Percentiles rank a stretch among this genome's conserved stretches.
Evolutionary conservation across 2,888 invertebrate genomes (phyloP).

Genomic region (Lumbricus terrestris): DNA sequence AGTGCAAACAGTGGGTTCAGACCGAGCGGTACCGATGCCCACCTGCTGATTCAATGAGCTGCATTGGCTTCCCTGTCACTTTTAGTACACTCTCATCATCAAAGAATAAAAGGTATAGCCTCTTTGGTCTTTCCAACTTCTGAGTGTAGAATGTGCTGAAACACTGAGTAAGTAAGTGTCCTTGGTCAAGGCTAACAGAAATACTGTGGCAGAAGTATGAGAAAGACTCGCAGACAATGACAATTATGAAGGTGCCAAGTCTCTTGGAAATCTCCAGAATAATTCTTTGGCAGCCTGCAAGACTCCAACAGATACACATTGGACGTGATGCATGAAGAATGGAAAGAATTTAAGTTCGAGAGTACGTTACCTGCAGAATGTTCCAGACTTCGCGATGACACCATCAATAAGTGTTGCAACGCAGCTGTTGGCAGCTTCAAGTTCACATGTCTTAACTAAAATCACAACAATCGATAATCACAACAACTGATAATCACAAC

Average conservation of each 20-base stretch:
- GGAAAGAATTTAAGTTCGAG: too few species aligned
- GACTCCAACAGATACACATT: too few species aligned
- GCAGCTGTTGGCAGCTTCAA: neutral
- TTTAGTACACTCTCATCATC: too few species aligned
- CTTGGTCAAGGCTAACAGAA: neutral
- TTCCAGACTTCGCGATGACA: neutral
- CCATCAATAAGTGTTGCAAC: neutral
- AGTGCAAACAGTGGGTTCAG: too few species aligned
- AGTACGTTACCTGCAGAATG: neutral
- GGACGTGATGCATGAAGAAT: too few species aligned
- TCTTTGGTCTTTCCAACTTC: neutral
- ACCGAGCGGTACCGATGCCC: too few species aligned
- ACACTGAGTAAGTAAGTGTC: neutral
- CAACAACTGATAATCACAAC: neutral
- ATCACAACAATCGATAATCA: neutral
- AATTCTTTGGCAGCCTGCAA: neutral
- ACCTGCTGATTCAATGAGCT: too few species aligned
- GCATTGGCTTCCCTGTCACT: too few species aligned
- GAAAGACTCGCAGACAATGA: neutral
- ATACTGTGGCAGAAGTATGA: neutral
- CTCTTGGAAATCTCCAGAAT: neutral
- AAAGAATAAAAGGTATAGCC: neutral
- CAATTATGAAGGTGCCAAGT: neutral
- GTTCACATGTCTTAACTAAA: conserved; percentile 8
- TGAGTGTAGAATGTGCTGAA: neutral